Conservation (phyloP, 30 jellyfish, hydroid and myxozoan species). For the Chrysaora quinquecirrha region DNA sequence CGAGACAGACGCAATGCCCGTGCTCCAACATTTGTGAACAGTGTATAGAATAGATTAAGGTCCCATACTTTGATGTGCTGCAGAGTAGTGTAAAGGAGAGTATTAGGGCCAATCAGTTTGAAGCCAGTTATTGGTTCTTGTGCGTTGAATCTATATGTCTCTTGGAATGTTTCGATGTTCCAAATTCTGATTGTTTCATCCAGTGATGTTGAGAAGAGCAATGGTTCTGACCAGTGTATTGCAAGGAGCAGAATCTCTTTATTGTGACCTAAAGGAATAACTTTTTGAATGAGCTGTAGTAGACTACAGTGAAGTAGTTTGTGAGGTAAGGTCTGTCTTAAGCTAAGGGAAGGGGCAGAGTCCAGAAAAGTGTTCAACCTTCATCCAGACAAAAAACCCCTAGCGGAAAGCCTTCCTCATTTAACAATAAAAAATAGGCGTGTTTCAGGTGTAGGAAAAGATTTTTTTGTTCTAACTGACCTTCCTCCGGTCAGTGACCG, state of each 20-base stretch:
- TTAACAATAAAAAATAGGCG: no score
- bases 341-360: no score
- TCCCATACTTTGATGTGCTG: slow-evolving; percentile 57
- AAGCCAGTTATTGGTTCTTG: slow-evolving; percentile 55
- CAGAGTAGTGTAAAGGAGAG: slow-evolving; percentile 68
- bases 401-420: no score
- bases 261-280: slow-evolving; percentile 71
- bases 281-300: no score
- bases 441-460: no score
- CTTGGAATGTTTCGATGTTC: slow-evolving; percentile 90
- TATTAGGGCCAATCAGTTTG: slow-evolving; percentile 31
- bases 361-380: no score
- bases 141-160: slow-evolving; percentile 76
- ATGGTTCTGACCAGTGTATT: slow-evolving; percentile 61
- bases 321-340: no score
- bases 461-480: no score
- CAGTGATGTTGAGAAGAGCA: slow-evolving; percentile 77
- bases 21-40: slow-evolving; percentile 78
- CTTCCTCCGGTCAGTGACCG: no score
- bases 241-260: slow-evolving; percentile 40
- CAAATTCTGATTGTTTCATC: slow-evolving; percentile 93
- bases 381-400: no score
- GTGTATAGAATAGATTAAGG: slow-evolving; percentile 59
- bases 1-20: slow-evolving; percentile 37
- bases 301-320: no score